phyloP scores from a whole-genome alignment of 1,140 invertebrate species.

The Mizuhopecten yessoensis region DNA sequence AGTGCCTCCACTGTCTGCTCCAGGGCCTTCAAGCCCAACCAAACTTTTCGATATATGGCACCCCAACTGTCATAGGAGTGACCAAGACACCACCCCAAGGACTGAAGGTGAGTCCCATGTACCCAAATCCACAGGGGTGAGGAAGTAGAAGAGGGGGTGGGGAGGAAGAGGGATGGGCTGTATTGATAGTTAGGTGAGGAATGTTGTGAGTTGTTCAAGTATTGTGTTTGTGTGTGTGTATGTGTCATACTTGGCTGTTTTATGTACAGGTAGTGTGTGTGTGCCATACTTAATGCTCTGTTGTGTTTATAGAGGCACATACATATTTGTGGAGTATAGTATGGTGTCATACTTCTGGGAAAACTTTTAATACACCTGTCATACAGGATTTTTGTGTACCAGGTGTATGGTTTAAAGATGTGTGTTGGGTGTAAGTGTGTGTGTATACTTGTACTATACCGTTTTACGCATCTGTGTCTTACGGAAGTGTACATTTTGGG shows the following conservation, averaged over 20 bases:
- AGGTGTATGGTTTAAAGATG: neutral
- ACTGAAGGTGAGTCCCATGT: neutral
- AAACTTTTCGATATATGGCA: neutral
- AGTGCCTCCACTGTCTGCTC: neutral
- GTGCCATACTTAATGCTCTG: neutral
- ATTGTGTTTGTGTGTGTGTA: neutral
- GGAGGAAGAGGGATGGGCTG: conserved; percentile 4
- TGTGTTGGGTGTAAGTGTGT: too few species aligned
- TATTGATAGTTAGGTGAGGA: neutral
- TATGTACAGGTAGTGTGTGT: neutral
- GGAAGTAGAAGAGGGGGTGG: neutral
- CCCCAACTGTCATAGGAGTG: conserved; percentile 6
- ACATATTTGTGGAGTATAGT: conserved; percentile 4
- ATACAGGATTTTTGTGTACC: too few species aligned
- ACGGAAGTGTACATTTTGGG: too few species aligned
- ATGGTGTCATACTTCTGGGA: neutral
- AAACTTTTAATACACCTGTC: neutral
- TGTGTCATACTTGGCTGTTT: neutral
- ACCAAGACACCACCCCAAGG: neutral
- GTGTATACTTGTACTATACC: too few species aligned
- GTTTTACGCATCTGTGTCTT: too few species aligned
- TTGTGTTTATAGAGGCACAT: neutral
- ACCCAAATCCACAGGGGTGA: neutral
- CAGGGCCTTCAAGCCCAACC: neutral
- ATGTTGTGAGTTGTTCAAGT: conserved; percentile 19